phyloP scores from a whole-genome alignment of 2,888 invertebrate species.

The Trachelus tabidus region DNA sequence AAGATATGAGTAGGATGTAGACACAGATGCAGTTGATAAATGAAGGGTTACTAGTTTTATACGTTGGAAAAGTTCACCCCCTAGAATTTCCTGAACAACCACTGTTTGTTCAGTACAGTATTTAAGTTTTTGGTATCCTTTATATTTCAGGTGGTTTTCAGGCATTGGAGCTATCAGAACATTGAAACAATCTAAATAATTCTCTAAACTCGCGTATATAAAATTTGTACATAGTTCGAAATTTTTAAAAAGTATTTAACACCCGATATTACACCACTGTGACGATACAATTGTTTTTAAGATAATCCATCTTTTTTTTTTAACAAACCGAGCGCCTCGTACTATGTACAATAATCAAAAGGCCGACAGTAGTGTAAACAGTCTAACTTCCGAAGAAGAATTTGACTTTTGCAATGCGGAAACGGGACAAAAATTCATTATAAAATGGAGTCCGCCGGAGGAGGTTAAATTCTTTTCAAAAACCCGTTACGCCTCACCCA shows the following conservation, averaged over 20 bases:
- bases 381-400: conserved; percentile 32
- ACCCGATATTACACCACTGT: background rate
- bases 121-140: background rate
- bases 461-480: conserved; percentile 37
- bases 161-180: background rate
- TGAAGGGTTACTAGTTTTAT: background rate
- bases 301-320: background rate
- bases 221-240: background rate
- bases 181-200: background rate
- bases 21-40: conserved; percentile 2
- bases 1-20: conserved; percentile 1
- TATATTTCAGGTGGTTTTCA: background rate
- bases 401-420: conserved; percentile 37
- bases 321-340: background rate
- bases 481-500: conserved; percentile 41
- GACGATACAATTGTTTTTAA: background rate
- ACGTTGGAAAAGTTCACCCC: background rate
- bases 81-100: background rate
- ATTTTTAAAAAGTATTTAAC: background rate
- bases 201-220: background rate
- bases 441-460: conserved; percentile 43
- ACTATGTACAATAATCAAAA: conserved; percentile 36
- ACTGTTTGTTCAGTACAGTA: background rate
- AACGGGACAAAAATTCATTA: conserved; percentile 34
- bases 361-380: conserved; percentile 29